Conservation (phyloP, 2,113 vertebrate genomes). For the Pristiophorus japonicus region DNA sequence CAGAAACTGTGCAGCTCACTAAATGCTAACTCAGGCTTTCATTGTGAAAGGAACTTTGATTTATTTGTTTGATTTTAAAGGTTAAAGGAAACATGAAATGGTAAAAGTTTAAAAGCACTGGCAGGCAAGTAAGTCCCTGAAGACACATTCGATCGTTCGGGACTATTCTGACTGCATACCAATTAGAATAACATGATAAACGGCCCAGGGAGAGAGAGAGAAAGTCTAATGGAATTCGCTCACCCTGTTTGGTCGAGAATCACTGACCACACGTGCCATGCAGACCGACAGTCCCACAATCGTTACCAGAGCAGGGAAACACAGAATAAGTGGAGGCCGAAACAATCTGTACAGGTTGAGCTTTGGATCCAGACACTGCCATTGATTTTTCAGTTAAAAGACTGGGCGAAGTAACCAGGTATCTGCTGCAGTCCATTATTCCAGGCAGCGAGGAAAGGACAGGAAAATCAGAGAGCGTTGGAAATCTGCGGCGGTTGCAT, state of each 20-base stretch:
- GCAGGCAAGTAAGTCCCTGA: neutral
- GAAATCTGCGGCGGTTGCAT: neutral
- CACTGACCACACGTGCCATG: neutral
- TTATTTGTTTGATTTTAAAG: slow-evolving; percentile 22
- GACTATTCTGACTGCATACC: slow-evolving; percentile 8
- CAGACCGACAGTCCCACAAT: neutral
- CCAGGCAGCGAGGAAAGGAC: neutral
- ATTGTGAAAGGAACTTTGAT: neutral
- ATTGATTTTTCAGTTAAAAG: neutral
- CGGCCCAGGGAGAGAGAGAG: neutral
- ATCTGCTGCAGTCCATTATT: neutral
- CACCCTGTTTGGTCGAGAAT: neutral
- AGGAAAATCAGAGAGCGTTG: neutral
- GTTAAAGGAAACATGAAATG: slow-evolving; percentile 29
- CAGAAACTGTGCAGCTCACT: neutral
- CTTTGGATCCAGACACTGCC: neutral
- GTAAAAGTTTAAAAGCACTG: slow-evolving; percentile 10
- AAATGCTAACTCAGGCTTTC: slow-evolving; percentile 23
- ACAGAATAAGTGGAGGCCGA: neutral
- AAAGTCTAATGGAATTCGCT: neutral
- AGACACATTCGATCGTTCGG: neutral
- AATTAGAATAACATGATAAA: neutral
- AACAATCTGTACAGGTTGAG: neutral
- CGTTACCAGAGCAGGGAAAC: neutral
- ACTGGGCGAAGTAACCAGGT: neutral